These are phyloP conservation scores for Rhipidura dahli DNA, from an alignment of 2,113 vertebrate genomes.

Conservation along the genomic window DNA sequence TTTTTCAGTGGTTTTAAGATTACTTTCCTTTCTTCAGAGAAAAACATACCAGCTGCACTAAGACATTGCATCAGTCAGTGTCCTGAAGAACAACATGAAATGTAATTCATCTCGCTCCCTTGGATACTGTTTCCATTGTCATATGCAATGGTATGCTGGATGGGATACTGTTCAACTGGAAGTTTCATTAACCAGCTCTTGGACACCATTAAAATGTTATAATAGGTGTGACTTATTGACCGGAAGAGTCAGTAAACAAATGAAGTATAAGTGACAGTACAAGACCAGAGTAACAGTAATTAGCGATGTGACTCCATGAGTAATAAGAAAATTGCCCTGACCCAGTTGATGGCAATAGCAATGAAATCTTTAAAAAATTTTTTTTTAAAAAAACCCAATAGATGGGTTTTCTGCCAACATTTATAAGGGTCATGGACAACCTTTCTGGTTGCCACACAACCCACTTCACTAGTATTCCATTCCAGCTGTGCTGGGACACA, in stretches of 20 bases:
- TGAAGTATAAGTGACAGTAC: conserved; percentile 42
- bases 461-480: rapidly evolving
- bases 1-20: not conserved
- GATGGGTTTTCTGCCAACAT: not conserved
- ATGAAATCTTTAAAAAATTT: not conserved
- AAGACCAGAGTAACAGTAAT: conserved; percentile 31
- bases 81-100: not conserved
- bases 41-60: not conserved
- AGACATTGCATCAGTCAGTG: not conserved
- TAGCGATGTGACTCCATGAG: conserved; percentile 49
- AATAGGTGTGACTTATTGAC: conserved; percentile 58
- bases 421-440: not conserved
- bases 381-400: not conserved
- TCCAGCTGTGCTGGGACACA: not conserved
- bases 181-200: conserved; percentile 1
- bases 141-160: conserved; percentile 56
- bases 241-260: conserved; percentile 58
- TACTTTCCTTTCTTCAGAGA: not conserved
- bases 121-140: conserved; percentile 29
- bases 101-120: not conserved
- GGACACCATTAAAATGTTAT: not conserved
- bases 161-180: conserved; percentile 24
- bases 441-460: not conserved
- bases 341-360: conserved; percentile 33
- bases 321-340: conserved; percentile 50